Conservation (phyloP, 2,797 vertebrate genomes). For the Apogon hyalosoma region DNA sequence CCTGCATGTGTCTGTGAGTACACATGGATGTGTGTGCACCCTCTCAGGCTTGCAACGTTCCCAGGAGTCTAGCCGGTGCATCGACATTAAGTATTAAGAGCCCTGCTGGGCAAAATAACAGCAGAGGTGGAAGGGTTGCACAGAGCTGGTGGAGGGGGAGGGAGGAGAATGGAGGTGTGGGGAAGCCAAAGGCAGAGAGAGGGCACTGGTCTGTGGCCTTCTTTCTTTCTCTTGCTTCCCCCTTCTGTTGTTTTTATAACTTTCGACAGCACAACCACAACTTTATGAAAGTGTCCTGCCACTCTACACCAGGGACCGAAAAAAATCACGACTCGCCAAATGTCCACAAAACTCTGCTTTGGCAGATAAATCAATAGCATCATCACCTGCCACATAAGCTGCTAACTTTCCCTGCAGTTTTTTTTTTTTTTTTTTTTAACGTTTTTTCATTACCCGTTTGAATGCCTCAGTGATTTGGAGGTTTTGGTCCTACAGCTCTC, state of each 20-base stretch:
- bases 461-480: conserved; percentile 26
- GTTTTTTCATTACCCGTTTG: conserved; percentile 4
- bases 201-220: conserved; percentile 8
- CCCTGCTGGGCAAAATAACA: conserved; percentile 60
- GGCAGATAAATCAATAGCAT: conserved; percentile 49
- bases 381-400: conserved; percentile 30
- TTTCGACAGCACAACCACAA: neutral
- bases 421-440: neutral
- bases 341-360: conserved; percentile 18
- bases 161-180: neutral
- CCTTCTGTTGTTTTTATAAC: conserved; percentile 20
- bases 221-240: neutral
- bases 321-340: conserved; percentile 25
- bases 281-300: conserved; percentile 19
- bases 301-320: conserved; percentile 13
- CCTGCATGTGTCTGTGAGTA: conserved; percentile 15
- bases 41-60: conserved; percentile 23
- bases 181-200: conserved; percentile 27
- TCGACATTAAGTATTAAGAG: conserved; percentile 65
- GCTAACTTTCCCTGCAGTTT: neutral
- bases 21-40: neutral
- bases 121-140: conserved; percentile 44
- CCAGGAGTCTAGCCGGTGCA: conserved; percentile 46
- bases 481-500: conserved; percentile 12
- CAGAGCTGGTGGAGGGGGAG: neutral